A percentile compares a stretch with the other conserved stretches of the same genome.
Evolutionary conservation across 2,888 invertebrate species (phyloP).

Genomic region (Apamea anceps): DNA sequence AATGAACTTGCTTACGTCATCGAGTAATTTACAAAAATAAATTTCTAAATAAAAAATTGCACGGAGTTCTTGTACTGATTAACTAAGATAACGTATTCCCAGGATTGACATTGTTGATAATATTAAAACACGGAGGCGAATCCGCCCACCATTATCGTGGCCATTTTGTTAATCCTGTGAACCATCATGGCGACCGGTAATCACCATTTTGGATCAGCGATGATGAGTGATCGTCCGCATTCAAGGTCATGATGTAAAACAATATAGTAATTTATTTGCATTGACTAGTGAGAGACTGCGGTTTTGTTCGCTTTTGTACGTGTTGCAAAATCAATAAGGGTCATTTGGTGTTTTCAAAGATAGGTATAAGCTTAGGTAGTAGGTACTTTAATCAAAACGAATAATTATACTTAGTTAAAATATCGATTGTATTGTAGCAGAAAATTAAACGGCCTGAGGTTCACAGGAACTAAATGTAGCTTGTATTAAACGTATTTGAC

Average conservation of each 20-base stretch:
- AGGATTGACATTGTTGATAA: constrained; percentile 66
- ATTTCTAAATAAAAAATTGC: too few species aligned
- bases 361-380: not conserved
- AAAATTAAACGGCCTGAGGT: not conserved
- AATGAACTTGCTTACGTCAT: constrained; percentile 19
- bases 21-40: constrained; percentile 21
- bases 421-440: not conserved
- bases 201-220: constrained; percentile 81
- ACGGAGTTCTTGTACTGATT: constrained; percentile 61
- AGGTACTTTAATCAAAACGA: not conserved
- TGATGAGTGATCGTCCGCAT: constrained; percentile 82
- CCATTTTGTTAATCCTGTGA: constrained; percentile 84
- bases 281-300: constrained; percentile 30
- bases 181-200: constrained; percentile 84
- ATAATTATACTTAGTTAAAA: not conserved
- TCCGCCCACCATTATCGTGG: constrained; percentile 75
- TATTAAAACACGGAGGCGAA: constrained; percentile 71
- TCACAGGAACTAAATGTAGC: constrained; percentile 10
- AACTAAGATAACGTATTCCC: constrained; percentile 63
- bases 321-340: not conserved
- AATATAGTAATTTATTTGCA: constrained; percentile 83
- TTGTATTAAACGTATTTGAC: constrained; percentile 12
- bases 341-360: not conserved
- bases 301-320: constrained; percentile 11
- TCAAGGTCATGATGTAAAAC: constrained; percentile 85